phyloP scores from a whole-genome alignment of 1,140 invertebrate species.

The Penaeus chinensis region DNA sequence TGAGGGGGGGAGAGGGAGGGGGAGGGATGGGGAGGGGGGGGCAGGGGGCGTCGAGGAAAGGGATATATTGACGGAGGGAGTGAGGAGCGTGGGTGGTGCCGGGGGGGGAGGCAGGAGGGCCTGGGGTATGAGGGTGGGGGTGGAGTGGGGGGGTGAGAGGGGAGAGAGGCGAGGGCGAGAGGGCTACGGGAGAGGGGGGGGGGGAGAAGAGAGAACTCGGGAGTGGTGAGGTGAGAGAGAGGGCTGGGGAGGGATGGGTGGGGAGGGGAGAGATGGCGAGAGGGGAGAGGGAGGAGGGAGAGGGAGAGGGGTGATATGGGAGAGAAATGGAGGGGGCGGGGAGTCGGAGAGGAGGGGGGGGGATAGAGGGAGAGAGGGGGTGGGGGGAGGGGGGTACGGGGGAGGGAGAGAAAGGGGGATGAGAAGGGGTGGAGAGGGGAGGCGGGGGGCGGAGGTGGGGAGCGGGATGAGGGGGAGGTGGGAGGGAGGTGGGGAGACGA shows the following conservation, averaged over 20 bases:
- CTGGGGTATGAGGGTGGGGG: background rate
- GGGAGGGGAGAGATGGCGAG: too few relatives aligned
- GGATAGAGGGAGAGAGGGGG: background rate
- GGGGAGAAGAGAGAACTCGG: background rate
- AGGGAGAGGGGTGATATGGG: background rate
- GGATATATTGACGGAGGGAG: too few relatives aligned
- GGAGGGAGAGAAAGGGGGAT: slow-evolving; percentile 1
- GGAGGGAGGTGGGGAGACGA: background rate
- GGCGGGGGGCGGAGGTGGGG: too few relatives aligned
- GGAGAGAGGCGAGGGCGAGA: background rate
- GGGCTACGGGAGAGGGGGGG: background rate
- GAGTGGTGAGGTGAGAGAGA: too few relatives aligned
- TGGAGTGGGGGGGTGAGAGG: background rate
- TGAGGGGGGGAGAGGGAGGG: background rate
- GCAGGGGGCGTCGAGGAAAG: too few relatives aligned
- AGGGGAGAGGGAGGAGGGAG: too few relatives aligned
- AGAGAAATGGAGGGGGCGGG: background rate
- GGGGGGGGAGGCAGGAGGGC: too few relatives aligned
- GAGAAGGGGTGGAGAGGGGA: background rate
- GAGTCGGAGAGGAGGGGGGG: background rate
- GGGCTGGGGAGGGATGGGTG: background rate
- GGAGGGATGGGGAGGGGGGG: background rate
- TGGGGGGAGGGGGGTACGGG: background rate
- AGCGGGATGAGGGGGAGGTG: background rate
- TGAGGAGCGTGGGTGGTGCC: background rate